These are phyloP conservation scores for Pseudorasbora parva DNA, from an alignment of 2,113 vertebrate species.

Conservation along the genomic window DNA sequence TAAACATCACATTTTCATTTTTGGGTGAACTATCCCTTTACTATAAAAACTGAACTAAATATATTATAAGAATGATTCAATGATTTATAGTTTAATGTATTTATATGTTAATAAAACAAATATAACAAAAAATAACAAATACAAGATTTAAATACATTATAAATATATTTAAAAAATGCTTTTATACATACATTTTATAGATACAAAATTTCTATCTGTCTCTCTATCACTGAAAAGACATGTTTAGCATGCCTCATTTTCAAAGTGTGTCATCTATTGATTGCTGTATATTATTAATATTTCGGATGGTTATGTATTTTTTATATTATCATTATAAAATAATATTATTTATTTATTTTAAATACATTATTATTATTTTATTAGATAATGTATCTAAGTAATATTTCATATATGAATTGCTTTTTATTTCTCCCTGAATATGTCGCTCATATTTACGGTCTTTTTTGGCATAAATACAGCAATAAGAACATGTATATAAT, in stretches of 20 bases:
- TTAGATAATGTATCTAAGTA: background rate
- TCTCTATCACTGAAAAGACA: too few species aligned
- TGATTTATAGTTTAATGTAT: background rate
- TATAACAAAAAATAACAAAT: background rate
- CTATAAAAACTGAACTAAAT: background rate
- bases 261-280: too few species aligned
- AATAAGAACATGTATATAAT: background rate
- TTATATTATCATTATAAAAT: too few species aligned
- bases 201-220: too few species aligned
- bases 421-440: background rate
- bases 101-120: background rate
- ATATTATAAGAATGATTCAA: background rate
- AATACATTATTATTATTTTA: background rate
- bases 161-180: background rate
- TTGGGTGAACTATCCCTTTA: too few species aligned
- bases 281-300: too few species aligned
- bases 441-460: too few species aligned
- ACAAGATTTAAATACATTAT: background rate
- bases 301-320: too few species aligned
- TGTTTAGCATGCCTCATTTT: too few species aligned
- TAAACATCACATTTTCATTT: too few species aligned
- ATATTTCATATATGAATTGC: background rate
- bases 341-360: too few species aligned
- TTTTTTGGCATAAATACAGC: background rate
- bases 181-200: too few species aligned